phyloP scores from a whole-genome alignment of 92 coral and sea anemone genomes.

The Nematostella vectensis region DNA sequence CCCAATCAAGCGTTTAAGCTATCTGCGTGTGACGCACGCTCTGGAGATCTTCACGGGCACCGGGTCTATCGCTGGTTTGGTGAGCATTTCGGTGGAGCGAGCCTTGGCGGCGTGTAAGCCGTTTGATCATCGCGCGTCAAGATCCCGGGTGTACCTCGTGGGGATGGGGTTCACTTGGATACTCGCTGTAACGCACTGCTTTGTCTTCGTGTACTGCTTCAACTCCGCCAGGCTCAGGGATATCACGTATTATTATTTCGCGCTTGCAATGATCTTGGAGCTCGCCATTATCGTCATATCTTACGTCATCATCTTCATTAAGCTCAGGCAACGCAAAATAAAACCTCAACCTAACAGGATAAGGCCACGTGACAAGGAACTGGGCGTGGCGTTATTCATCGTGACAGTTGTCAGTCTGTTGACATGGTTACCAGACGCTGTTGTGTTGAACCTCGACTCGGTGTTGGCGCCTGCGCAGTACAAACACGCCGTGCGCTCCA shows the following conservation, averaged over 20 bases:
- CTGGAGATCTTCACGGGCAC: not conserved
- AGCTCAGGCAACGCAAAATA: not conserved
- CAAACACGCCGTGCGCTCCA: not conserved
- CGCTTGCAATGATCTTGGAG: not conserved
- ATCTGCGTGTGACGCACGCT: not conserved
- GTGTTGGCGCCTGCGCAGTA: not conserved
- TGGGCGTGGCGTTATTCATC: not conserved
- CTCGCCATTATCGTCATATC: not conserved
- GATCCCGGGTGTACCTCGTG: not conserved
- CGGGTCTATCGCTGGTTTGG: not conserved
- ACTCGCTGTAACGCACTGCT: not conserved
- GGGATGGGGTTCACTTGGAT: not conserved
- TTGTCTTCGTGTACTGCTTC: not conserved
- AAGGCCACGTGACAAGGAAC: not conserved
- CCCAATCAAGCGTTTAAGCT: not conserved
- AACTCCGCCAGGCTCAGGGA: not conserved
- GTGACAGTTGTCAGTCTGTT: not conserved
- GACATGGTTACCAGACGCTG: not conserved
- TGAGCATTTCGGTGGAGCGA: not conserved
- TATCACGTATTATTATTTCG: not conserved
- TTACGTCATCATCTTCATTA: not conserved
- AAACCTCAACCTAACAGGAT: not conserved
- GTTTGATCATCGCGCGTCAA: not conserved
- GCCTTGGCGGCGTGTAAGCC: not conserved
- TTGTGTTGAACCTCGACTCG: not conserved